phyloP scores from a whole-genome alignment of 2,797 vertebrate genomes.

The Ciconia nigra region DNA sequence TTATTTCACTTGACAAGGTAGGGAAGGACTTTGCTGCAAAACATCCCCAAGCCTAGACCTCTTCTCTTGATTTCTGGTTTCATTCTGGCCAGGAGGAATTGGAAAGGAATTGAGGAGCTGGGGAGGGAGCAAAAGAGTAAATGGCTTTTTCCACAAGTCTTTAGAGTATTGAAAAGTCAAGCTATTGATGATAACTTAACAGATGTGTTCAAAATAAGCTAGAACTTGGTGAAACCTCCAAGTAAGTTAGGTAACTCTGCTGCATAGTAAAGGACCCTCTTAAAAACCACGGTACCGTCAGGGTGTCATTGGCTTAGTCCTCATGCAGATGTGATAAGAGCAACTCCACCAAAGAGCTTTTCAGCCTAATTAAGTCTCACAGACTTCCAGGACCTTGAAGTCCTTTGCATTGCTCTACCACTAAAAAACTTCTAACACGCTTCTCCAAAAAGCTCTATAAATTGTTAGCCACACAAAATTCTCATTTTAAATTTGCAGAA shows the following conservation, averaged over 20 bases:
- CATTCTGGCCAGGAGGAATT: background rate
- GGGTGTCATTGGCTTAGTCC: background rate
- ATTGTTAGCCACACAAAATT: background rate
- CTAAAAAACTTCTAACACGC: background rate
- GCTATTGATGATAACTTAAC: background rate
- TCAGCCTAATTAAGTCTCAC: background rate
- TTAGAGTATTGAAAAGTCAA: accelerated
- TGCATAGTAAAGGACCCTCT: background rate
- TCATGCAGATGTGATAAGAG: background rate
- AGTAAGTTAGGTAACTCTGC: background rate
- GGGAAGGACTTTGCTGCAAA: background rate
- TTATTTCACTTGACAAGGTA: background rate
- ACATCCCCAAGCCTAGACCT: background rate
- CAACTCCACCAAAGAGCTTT: background rate
- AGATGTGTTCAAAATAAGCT: background rate
- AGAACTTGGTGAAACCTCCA: background rate
- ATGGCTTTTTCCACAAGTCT: background rate
- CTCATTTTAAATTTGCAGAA: background rate
- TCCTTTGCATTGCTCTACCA: background rate
- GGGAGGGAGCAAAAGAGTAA: background rate
- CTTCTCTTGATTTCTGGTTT: background rate
- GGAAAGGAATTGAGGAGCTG: background rate
- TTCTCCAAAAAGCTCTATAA: background rate
- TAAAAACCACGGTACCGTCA: background rate
- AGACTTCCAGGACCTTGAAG: background rate